Conservation (phyloP, 2,888 invertebrate genomes). For the Euclidia mi region DNA sequence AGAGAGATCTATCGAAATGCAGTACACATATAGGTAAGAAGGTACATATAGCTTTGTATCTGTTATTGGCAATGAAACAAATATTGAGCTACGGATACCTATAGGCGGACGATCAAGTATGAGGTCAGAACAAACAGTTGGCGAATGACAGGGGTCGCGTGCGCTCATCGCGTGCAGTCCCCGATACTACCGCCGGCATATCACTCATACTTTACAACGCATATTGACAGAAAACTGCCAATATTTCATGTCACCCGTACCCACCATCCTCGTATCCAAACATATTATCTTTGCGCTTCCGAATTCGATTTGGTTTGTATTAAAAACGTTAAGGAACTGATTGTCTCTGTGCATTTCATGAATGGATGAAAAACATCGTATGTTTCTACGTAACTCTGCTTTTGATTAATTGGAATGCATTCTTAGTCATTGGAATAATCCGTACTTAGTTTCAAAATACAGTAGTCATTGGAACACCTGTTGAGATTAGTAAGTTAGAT, state of each 20-base stretch:
- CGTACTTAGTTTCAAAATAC: no score
- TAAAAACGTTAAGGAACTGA: constrained; percentile 5
- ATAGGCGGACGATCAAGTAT: constrained; percentile 11
- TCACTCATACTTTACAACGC: constrained; percentile 52
- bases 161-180: constrained; percentile 36
- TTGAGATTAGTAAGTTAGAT: no score
- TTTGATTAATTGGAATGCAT: no score
- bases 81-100: constrained; percentile 5
- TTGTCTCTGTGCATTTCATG: not conserved
- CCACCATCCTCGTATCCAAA: constrained; percentile 40
- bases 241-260: constrained; percentile 50
- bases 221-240: constrained; percentile 51
- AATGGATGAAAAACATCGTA: no score
- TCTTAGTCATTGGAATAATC: no score
- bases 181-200: constrained; percentile 31
- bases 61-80: constrained; percentile 6
- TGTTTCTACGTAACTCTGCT: no score
- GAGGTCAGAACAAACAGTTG: constrained; percentile 38
- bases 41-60: not conserved
- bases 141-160: constrained; percentile 34
- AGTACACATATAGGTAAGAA: no score
- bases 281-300: constrained; percentile 34
- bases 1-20: no score
- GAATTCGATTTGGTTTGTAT: constrained; percentile 12
- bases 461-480: no score